Conservation (phyloP, 2,113 vertebrate genomes). For the Lonchura striata region DNA sequence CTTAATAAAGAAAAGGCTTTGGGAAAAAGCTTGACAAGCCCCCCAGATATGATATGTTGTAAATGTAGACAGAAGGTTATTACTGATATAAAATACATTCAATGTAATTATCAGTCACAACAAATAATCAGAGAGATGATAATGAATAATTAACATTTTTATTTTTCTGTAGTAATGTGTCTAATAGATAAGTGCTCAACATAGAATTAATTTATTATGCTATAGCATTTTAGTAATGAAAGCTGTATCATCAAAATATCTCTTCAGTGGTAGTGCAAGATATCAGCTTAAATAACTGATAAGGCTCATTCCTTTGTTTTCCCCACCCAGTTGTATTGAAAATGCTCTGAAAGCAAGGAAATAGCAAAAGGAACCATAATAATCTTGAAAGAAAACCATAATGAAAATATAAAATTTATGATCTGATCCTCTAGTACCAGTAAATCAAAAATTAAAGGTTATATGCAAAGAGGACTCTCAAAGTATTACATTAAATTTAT, state of each 20-base stretch:
- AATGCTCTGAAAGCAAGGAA: slow-evolving; percentile 42
- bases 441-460: background rate
- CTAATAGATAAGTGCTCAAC: slow-evolving; percentile 80
- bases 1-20: slow-evolving; percentile 88
- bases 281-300: slow-evolving; percentile 74
- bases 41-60: slow-evolving; percentile 84
- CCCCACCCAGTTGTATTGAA: slow-evolving; percentile 12
- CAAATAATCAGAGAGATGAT: slow-evolving; percentile 97
- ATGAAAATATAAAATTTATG: background rate
- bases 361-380: background rate
- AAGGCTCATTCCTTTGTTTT: slow-evolving; percentile 74
- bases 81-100: slow-evolving; percentile 95
- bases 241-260: slow-evolving; percentile 75
- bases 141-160: slow-evolving; percentile 99
- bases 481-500: background rate
- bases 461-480: background rate
- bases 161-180: slow-evolving; percentile 83
- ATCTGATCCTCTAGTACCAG: background rate
- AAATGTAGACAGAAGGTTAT: slow-evolving; percentile 98
- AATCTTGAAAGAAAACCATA: slow-evolving; percentile 7
- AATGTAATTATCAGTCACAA: slow-evolving; percentile 98
- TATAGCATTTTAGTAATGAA: slow-evolving; percentile 76
- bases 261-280: slow-evolving; percentile 79
- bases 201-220: slow-evolving; percentile 81
- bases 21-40: slow-evolving; percentile 90